Conservation (phyloP, 2,797 vertebrate species). For the Brachyrhaphis roseni region DNA sequence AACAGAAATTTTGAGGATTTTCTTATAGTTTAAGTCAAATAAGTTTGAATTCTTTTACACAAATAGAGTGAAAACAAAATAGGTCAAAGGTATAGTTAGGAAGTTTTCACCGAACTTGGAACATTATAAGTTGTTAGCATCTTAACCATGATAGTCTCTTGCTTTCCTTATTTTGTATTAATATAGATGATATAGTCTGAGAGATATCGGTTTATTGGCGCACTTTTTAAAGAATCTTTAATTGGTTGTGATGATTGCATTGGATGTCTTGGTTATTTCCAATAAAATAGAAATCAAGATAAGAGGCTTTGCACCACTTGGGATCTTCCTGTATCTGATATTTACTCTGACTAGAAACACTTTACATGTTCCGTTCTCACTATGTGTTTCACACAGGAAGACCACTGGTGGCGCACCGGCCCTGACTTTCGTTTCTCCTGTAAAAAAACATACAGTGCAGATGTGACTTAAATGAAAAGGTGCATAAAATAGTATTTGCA, state of each 20-base stretch:
- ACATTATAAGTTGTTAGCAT: not conserved
- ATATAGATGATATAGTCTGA: not conserved
- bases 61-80: not conserved
- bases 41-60: not conserved
- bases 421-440: not conserved
- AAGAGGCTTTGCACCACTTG: not conserved
- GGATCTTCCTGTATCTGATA: not conserved
- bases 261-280: not conserved
- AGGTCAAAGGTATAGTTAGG: not conserved
- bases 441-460: not conserved
- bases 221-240: not conserved
- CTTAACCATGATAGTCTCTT: not conserved
- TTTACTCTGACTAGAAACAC: not conserved
- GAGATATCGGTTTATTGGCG: not conserved
- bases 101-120: not conserved
- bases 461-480: not conserved
- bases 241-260: not conserved
- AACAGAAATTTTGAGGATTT: not conserved
- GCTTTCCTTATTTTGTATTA: not conserved
- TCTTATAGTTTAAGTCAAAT: not conserved
- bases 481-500: not conserved
- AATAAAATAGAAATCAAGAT: not conserved
- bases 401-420: not conserved
- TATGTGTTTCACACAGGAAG: not conserved
- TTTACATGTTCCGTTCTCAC: not conserved